phyloP scores from a whole-genome alignment of 2,888 invertebrate species.

The Zaprionus obscuricornis region DNA sequence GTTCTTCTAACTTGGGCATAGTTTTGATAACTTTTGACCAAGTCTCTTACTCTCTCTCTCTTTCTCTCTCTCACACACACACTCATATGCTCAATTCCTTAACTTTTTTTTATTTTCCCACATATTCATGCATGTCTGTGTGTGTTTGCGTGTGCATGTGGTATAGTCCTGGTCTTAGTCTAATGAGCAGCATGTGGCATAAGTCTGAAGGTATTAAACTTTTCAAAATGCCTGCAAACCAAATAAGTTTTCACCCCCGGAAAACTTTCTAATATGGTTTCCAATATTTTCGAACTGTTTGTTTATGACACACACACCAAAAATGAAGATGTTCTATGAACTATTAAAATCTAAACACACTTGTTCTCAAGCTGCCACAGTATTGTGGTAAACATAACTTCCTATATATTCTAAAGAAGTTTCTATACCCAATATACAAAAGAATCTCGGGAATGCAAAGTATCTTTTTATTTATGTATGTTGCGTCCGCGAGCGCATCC shows the following conservation, averaged over 20 bases:
- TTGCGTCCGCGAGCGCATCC: too few relatives aligned
- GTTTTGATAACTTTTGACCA: constrained; percentile 43
- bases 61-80: constrained; percentile 36
- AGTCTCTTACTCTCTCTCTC: constrained; percentile 27
- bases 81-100: constrained; percentile 1
- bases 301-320: background rate
- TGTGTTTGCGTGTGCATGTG: constrained; percentile 1
- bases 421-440: too few relatives aligned
- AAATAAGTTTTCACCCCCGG: constrained; percentile 19
- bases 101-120: constrained; percentile 14
- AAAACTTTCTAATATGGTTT: constrained; percentile 35
- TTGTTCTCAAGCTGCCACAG: constrained; percentile 2
- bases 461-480: too few relatives aligned
- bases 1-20: constrained; percentile 16
- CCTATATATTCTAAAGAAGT: too few relatives aligned
- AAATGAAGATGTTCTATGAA: constrained; percentile 16
- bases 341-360: too few relatives aligned
- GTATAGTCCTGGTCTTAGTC: constrained; percentile 14
- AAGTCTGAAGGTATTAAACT: constrained; percentile 45
- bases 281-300: constrained; percentile 18
- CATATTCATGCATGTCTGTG: background rate
- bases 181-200: constrained; percentile 54
- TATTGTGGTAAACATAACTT: too few relatives aligned
- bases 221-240: constrained; percentile 33
- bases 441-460: too few relatives aligned